Base-by-base conservation (phyloP, 2,797 vertebrate genomes). In the Acanthornis magna region DNA sequence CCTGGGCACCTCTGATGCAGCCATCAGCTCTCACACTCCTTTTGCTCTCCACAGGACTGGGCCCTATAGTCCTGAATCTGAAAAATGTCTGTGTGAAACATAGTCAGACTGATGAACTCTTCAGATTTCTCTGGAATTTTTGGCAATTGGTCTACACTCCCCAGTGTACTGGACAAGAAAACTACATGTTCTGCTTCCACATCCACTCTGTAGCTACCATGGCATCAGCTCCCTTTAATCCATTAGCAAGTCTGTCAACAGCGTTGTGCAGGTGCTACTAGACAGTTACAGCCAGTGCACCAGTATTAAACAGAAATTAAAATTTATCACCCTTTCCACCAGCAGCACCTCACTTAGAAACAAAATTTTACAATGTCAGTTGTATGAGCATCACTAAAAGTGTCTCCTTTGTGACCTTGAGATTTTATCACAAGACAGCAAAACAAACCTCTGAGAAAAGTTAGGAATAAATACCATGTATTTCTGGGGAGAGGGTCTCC, bases 361-460 rank as follows among this genome's bases (percentile, higher is more conserved):
- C 93, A 91, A 96, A 96, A 75, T 89, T 96, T 93, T 92, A 96
- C 93, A 93, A 47, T 88, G 42, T 4, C 36, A 84, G 43, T 82
- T 93, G 42, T 72, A 90, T 57, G 58, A 96, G 50, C 62, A 88
- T 70, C 72, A 54, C 86, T 93, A 68, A 85, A 97, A 93, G n/a
- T 9, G 6, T 57, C 71, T 95, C 92, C 92, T 87, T 79, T 3
- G 2, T 88, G 95, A 97, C 96, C 96, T 95, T 96, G 92, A 94
- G 93, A 73, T 94, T 95, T 95, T 90, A 87, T 78, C 25, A 3
- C 62, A 60, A 67, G 57, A 73, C 47, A 74, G 47, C 84, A 88
- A 94, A 94, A 75, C 34, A 96, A 96, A 90, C 34, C 57, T 91
- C 87, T 25, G 17, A 87, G 53, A 94, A 93, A 94, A 84, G 81